A percentile compares a stretch with the other conserved stretches of the same genome.
These are phyloP conservation scores for Aporrectodea caliginosa DNA, from an alignment of 1,140 invertebrate genomes.

Conservation along the genomic window DNA sequence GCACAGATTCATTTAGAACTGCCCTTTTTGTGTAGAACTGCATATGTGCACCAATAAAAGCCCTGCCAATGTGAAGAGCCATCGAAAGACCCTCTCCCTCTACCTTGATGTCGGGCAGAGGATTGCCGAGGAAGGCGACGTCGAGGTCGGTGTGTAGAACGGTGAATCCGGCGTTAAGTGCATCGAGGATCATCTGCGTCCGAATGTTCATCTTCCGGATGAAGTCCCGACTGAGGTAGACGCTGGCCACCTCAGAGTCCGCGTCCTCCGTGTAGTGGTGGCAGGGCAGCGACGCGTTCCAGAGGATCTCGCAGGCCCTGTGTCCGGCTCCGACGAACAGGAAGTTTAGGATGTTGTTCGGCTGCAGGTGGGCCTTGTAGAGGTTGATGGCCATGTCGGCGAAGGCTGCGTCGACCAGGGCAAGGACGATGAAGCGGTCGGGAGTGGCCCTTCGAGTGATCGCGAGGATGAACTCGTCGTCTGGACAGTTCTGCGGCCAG, in stretches of 20 bases:
- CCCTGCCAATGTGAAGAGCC: too few species aligned
- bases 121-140: conserved; percentile 14
- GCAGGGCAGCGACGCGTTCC: not conserved
- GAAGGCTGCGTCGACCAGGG: conserved; percentile 7
- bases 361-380: not conserved
- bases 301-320: not conserved
- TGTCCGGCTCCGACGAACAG: conserved; percentile 15
- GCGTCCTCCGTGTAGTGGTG: conserved; percentile 16
- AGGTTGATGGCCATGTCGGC: conserved; percentile 24
- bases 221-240: conserved; percentile 5
- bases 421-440: conserved; percentile 13
- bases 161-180: conserved; percentile 1
- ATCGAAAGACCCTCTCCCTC: too few species aligned
- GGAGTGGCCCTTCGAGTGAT: not conserved
- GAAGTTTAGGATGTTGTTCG: conserved; percentile 15
- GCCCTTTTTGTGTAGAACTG: too few species aligned
- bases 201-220: conserved; percentile 25
- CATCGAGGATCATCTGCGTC: conserved; percentile 24
- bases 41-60: too few species aligned
- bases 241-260: conserved; percentile 17
- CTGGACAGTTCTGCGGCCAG: not conserved
- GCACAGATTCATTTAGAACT: too few species aligned
- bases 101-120: conserved; percentile 17
- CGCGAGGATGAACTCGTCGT: not conserved
- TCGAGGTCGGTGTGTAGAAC: conserved; percentile 27